phyloP scores from a whole-genome alignment of 2,888 invertebrate species.

The Philonicus albiceps region DNA sequence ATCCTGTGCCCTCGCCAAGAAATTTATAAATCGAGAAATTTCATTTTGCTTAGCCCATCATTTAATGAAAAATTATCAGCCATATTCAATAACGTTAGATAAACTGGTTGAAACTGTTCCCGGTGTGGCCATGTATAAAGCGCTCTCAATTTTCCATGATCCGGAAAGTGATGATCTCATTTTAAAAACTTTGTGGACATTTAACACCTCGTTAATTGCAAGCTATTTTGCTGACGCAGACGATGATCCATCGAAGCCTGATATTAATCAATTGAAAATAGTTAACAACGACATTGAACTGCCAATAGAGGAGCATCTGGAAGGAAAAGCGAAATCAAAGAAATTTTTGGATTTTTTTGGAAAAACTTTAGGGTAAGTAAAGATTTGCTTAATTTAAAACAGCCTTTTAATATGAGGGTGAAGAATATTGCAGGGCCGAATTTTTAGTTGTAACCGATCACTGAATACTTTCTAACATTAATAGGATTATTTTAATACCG shows the following conservation, averaged over 20 bases:
- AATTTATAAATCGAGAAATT: conserved; percentile 61
- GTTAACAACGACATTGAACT: conserved; percentile 58
- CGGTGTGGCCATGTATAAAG: conserved; percentile 60
- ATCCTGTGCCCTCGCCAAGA: conserved; percentile 60
- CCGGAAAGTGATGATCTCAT: conserved; percentile 57
- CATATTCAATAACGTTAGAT: conserved; percentile 58
- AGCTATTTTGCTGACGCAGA: conserved; percentile 60
- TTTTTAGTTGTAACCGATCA: not conserved
- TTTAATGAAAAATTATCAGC: conserved; percentile 60
- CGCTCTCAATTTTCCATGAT: conserved; percentile 56
- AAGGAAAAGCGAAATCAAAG: conserved; percentile 58
- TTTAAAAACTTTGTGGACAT: conserved; percentile 61
- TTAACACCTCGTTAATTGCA: conserved; percentile 60
- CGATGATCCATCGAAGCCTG: conserved; percentile 52
- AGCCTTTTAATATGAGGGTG: not conserved
- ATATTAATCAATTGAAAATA: conserved; percentile 56
- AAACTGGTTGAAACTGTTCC: conserved; percentile 59
- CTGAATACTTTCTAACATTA: not conserved
- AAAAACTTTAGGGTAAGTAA: conserved; percentile 51
- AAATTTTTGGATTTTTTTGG: conserved; percentile 60
- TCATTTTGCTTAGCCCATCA: conserved; percentile 59
- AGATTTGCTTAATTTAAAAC: not conserved
- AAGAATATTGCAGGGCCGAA: not conserved
- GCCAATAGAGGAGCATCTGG: conserved; percentile 55
- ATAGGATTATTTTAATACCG: not conserved